Percentiles rank a stretch among this genome's conserved stretches.
Conservation (phyloP, 2,888 invertebrate genomes). For the Axea sp. region DNA sequence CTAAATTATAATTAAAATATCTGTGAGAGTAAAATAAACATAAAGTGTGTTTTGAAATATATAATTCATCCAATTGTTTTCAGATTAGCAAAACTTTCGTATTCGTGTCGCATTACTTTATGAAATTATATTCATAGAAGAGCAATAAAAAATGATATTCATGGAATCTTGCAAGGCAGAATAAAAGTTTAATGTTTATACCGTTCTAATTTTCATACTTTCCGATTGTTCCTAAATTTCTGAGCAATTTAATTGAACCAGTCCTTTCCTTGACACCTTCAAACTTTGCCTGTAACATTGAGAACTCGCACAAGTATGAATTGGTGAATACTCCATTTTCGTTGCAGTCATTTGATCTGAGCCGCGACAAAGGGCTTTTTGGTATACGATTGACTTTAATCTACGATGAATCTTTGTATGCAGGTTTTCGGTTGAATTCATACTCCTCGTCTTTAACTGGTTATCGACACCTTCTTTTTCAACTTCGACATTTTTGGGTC, state of each 20-base stretch:
- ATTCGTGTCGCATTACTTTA: too few species aligned
- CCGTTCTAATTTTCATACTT: slow-evolving; percentile 22
- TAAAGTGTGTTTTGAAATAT: too few species aligned
- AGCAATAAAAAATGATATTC: too few species aligned
- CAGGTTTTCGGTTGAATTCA: slow-evolving; percentile 36
- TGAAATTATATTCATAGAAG: too few species aligned
- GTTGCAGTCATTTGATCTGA: slow-evolving; percentile 53
- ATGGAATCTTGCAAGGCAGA: too few species aligned
- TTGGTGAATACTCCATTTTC: slow-evolving; percentile 46
- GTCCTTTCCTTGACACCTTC: slow-evolving; percentile 33
- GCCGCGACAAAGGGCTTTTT: slow-evolving; percentile 52
- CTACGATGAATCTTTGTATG: slow-evolving; percentile 59
- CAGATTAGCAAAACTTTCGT: too few species aligned
- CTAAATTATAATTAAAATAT: too few species aligned
- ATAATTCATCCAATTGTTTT: too few species aligned
- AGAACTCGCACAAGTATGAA: slow-evolving; percentile 35
- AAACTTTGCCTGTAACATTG: slow-evolving; percentile 51
- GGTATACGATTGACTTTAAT: slow-evolving; percentile 60
- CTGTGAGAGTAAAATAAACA: too few species aligned
- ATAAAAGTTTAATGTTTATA: slow-evolving; percentile 29
- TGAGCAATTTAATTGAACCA: slow-evolving; percentile 38
- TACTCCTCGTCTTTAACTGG: slow-evolving; percentile 19
- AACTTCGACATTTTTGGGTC: slow-evolving; percentile 45
- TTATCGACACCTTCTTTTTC: slow-evolving; percentile 41
- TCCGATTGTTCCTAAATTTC: slow-evolving; percentile 28